Evolutionary conservation across 2,797 vertebrate genomes (phyloP), one percentile per base, ranked within the genome.

Genomic region (Brotula barbata): DNA sequence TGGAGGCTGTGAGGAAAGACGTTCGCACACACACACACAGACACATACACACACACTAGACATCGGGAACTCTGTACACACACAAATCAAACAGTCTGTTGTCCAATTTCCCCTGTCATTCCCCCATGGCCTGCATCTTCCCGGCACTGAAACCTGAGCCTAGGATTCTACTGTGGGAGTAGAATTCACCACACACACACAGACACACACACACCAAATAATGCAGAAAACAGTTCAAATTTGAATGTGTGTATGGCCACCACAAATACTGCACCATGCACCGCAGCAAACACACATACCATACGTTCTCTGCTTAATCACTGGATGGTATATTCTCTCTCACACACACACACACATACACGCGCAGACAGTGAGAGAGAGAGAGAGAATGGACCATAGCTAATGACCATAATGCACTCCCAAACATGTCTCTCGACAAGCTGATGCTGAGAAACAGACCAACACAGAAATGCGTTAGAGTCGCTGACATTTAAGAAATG

Each of bases 21-120:
- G 54, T 41, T 64, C 55, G 60, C 50, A 65, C 59, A 64, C 54
- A 50, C 47, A 63, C 45, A 59, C 45, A 49, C 50, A 55, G 31
- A 57, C 47, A 72, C 55, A 78, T 52, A 71, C 59, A 70, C 53
- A 44, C 44, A 73, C 39, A 39, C 51, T 28, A 28, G 25, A 28
- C 25, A 28, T 28, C 25, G 11, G 25, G 40, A 75, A 74, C 73
- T 76, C 68, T 77, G 71, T 56, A 72, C 62, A 77, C 72, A 82
- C 88, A 87, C 87, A 90, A 89, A 92, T 91, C 89, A 85, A 71
- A 85, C 79, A 75, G 83, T 77, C 83, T 74, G 82, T 83, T 34
- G 63, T 86, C 83, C 87, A 89, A 86, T 90, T 89, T 88, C 83
- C 82, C 80, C 70, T 75, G 89, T 88, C 85, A 85, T 88, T 88